Percentiles rank a stretch among this genome's conserved stretches.
These are phyloP conservation scores for Mus minutoides DNA, from an alignment of 2,797 vertebrate genomes.

Conservation along the genomic window DNA sequence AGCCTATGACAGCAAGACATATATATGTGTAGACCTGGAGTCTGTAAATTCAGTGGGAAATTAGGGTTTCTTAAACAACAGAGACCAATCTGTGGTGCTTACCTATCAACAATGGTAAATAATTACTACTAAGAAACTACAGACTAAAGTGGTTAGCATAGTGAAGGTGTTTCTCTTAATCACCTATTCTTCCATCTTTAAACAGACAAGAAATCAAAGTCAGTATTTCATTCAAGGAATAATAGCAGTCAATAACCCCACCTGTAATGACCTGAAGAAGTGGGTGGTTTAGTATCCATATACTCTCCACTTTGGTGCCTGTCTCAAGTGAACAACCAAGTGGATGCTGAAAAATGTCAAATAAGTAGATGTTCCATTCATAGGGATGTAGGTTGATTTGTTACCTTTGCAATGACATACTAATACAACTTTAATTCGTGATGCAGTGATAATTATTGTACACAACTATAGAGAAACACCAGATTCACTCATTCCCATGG, in stretches of 20 bases:
- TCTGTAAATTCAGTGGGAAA: background rate
- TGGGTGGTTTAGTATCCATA: background rate
- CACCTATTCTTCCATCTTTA: background rate
- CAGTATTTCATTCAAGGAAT: background rate
- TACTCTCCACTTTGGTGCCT: background rate
- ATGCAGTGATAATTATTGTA: background rate
- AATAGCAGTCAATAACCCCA: background rate
- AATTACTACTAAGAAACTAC: background rate
- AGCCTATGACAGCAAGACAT: background rate
- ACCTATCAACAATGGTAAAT: background rate
- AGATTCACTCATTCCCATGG: background rate
- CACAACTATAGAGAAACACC: background rate
- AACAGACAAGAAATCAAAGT: background rate
- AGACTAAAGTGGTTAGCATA: fast-evolving
- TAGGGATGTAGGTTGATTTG: background rate
- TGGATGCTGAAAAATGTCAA: background rate
- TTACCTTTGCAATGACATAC: background rate
- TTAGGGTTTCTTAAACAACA: background rate
- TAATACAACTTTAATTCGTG: background rate
- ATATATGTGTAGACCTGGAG: background rate
- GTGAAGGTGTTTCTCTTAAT: background rate
- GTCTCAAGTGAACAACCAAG: background rate
- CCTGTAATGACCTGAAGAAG: background rate
- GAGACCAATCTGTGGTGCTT: background rate
- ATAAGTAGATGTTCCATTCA: background rate